Percentiles rank a stretch among this genome's conserved stretches.
Conservation (phyloP, 2,797 vertebrate genomes). For the Xyrichtys novacula region DNA sequence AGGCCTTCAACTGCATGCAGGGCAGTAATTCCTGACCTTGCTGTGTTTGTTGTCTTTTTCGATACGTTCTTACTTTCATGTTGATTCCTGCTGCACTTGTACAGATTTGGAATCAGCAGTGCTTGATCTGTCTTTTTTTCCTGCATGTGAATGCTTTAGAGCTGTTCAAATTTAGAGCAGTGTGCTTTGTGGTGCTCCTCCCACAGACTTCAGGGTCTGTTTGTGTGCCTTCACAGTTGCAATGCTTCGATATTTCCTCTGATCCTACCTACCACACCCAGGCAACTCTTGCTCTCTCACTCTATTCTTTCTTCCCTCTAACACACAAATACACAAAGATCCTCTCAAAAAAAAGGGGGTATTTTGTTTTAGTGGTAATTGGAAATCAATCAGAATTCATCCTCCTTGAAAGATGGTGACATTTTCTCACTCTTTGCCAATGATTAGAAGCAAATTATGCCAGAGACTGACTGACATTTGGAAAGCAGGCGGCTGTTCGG, state of each 20-base stretch:
- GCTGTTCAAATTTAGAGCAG: slow-evolving; percentile 63
- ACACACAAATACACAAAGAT: neutral
- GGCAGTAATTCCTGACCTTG: neutral
- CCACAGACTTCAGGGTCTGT: slow-evolving; percentile 21
- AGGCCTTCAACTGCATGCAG: neutral
- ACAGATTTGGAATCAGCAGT: slow-evolving; percentile 19
- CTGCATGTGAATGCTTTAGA: slow-evolving; percentile 47
- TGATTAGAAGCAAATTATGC: slow-evolving; percentile 78
- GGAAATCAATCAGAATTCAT: slow-evolving; percentile 75
- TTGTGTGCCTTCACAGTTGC: slow-evolving; percentile 27
- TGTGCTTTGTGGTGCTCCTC: slow-evolving; percentile 65
- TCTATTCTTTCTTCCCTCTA: too few species aligned
- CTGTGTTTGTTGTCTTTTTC: neutral
- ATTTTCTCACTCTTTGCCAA: slow-evolving; percentile 67
- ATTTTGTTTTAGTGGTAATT: slow-evolving; percentile 69
- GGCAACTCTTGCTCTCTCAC: neutral
- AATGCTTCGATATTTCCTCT: slow-evolving; percentile 32
- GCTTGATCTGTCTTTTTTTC: slow-evolving; percentile 46
- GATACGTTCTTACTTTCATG: slow-evolving; percentile 22
- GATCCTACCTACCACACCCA: slow-evolving; percentile 42
- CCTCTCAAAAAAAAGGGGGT: neutral
- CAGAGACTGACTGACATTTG: slow-evolving; percentile 71
- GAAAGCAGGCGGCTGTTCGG: slow-evolving; percentile 62
- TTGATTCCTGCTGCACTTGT: slow-evolving; percentile 16
- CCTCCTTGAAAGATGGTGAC: slow-evolving; percentile 67